Base-by-base conservation (phyloP, 2,888 invertebrate species). In the Apocheima hispidaria region DNA sequence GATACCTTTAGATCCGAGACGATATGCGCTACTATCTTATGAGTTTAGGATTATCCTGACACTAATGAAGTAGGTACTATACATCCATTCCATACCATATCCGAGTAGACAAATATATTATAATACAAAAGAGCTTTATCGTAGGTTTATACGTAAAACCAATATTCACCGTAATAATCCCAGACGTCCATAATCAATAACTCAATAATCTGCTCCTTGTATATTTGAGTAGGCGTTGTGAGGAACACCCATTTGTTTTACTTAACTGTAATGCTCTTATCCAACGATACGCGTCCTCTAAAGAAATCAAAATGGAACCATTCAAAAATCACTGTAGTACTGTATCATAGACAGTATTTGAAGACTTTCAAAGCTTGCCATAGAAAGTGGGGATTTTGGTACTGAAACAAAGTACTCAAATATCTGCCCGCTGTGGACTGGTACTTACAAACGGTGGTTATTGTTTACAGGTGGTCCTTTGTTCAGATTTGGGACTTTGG, bases 221-320 rank as follows among this genome's bases (percentile, higher is more conserved):
- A 74, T 73, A 85, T 81, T 63, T 65, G 59, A 54, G 84, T 79
- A 73, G 86, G 86, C 78, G 84, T 74, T 60, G 73, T 78, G 78
- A 78, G 82, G 77, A 67, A 72, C 69, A 73, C 78, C 77, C 86
- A 87, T 88, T 88, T 88, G 87, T 88, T 87, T 86, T 83, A 87
- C 86, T 87, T 88, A 85, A 78, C 77, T 77, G 77, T 82, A 84
- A 87, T 83, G 77, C 83, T 78, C 82, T 85, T 84, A 84, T 75
- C 74, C 72, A 73, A 64, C 65, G 70, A 75, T 72, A 78, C 70
- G 75, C 76, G 40, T 62, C 52, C 56, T 62, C 43, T 46, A 71
- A 38, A 69, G 72, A 71, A 70, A 73, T 70, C 71, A 23, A 14
- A 40, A 14, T 40, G 43, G 38, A 23, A 18, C 38, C 18, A 20